phyloP scores from a whole-genome alignment of 1,140 invertebrate species.

The Pissodes strobi region DNA sequence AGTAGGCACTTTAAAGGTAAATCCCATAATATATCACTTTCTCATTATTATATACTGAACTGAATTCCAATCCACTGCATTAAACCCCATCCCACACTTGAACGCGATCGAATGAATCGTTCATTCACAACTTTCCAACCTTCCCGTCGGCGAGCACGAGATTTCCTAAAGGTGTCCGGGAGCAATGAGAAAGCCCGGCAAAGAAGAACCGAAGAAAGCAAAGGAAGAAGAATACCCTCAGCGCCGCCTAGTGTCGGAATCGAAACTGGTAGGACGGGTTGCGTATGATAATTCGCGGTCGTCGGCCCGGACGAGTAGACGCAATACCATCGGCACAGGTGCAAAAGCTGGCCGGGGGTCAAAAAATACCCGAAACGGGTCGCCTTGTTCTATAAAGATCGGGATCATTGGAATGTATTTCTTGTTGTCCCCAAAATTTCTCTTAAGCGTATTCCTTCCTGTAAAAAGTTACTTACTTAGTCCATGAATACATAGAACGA shows the following conservation, averaged over 20 bases:
- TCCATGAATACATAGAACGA: too few relatives aligned
- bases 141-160: constrained; percentile 27
- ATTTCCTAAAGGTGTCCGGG: constrained; percentile 23
- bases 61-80: too few relatives aligned
- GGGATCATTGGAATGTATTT: neutral
- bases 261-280: constrained; percentile 54
- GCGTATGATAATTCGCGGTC: constrained; percentile 53
- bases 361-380: too few relatives aligned
- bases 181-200: constrained; percentile 14
- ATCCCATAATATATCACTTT: too few relatives aligned
- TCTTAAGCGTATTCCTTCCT: too few relatives aligned
- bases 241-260: constrained; percentile 41
- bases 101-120: too few relatives aligned
- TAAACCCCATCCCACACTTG: too few relatives aligned
- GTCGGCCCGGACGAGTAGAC: constrained; percentile 34
- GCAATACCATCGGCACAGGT: constrained; percentile 50
- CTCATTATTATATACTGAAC: too few relatives aligned
- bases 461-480: too few relatives aligned
- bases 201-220: constrained; percentile 15
- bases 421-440: too few relatives aligned
- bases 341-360: constrained; percentile 46
- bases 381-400: too few relatives aligned
- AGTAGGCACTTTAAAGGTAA: too few relatives aligned
- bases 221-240: neutral
- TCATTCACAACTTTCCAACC: constrained; percentile 23